These are phyloP conservation scores for Mythimna pallens DNA, from an alignment of 2,888 invertebrate genomes.

Conservation along the genomic window DNA sequence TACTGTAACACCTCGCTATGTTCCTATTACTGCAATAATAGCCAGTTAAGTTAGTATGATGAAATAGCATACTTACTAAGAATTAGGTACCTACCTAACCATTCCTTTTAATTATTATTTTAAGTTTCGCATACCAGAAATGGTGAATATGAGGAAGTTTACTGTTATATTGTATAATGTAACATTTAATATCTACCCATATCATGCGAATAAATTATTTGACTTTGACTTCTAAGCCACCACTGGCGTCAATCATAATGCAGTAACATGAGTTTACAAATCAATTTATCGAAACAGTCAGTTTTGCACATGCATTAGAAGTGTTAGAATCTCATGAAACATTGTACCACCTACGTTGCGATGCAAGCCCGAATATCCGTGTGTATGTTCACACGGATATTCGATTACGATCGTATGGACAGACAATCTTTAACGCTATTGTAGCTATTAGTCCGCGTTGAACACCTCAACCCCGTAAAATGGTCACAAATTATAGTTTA, in stretches of 20 bases:
- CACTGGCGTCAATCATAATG: neutral
- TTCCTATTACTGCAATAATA: too few species aligned
- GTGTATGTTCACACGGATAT: neutral
- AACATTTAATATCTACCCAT: too few species aligned
- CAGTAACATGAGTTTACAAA: neutral
- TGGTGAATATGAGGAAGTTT: too few species aligned
- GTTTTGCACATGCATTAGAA: neutral
- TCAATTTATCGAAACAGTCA: conserved; percentile 1
- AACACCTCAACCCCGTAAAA: conserved; percentile 47
- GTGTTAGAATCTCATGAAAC: conserved; percentile 2
- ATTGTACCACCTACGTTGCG: neutral
- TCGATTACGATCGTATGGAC: conserved; percentile 23
- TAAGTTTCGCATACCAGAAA: too few species aligned
- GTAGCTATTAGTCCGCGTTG: conserved; percentile 25
- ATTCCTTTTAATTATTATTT: too few species aligned
- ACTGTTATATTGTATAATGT: too few species aligned
- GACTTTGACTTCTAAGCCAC: too few species aligned
- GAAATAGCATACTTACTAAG: too few species aligned
- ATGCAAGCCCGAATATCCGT: conserved; percentile 13
- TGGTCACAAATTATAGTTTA: conserved; percentile 34
- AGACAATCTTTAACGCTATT: conserved; percentile 19
- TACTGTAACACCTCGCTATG: too few species aligned
- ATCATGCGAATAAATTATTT: too few species aligned
- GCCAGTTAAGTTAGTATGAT: too few species aligned
- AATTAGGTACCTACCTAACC: too few species aligned